Percentiles rank a stretch among this genome's conserved stretches.
These are phyloP conservation scores for Lasioglossum lativentre DNA, from an alignment of 2,888 invertebrate species.

Conservation along the genomic window DNA sequence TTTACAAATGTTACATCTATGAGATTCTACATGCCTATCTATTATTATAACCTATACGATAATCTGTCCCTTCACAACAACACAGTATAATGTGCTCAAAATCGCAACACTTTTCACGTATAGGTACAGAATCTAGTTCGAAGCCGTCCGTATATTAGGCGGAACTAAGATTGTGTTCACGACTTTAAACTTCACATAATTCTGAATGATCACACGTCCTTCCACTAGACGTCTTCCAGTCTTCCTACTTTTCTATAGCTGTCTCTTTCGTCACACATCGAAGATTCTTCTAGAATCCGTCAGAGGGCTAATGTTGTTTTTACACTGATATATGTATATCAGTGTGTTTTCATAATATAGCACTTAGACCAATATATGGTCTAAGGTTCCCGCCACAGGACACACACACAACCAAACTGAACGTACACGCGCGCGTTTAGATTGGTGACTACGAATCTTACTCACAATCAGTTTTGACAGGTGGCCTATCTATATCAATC, in stretches of 20 bases:
- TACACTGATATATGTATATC: background rate
- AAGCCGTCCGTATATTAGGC: constrained; percentile 47
- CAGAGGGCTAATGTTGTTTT: constrained; percentile 55
- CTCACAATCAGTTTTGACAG: constrained; percentile 12
- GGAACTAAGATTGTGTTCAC: constrained; percentile 45
- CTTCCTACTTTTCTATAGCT: constrained; percentile 50
- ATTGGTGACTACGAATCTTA: background rate
- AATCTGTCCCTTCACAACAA: constrained; percentile 42
- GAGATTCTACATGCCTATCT: constrained; percentile 58
- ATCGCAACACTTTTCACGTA: constrained; percentile 47
- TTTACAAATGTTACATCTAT: constrained; percentile 62
- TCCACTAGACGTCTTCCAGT: constrained; percentile 47
- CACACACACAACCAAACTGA: background rate
- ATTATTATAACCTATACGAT: constrained; percentile 64
- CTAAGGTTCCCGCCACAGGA: constrained; percentile 48
- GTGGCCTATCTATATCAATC: background rate
- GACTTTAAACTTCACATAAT: constrained; percentile 59
- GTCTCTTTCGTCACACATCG: constrained; percentile 41
- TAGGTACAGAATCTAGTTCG: constrained; percentile 17
- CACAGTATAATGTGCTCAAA: constrained; percentile 18
- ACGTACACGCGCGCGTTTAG: background rate
- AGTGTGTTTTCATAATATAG: constrained; percentile 29
- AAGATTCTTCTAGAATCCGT: constrained; percentile 24
- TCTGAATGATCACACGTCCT: constrained; percentile 48
- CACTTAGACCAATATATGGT: no score